A percentile compares a stretch with the other conserved stretches of the same genome.
Conservation (phyloP, 2,888 invertebrate genomes). For the Drosophila vallismaia region DNA sequence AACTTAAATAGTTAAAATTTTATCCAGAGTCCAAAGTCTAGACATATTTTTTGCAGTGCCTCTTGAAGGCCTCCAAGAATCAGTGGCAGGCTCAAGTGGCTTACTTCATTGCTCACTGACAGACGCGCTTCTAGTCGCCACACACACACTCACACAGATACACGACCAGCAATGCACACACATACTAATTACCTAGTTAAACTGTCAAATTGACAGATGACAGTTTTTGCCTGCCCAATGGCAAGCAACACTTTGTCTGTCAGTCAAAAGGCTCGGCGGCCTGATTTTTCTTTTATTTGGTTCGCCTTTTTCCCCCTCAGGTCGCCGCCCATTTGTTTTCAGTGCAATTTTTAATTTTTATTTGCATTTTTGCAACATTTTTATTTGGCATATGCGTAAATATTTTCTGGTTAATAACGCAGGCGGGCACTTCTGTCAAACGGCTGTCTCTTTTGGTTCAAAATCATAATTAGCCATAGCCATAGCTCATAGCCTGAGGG, state of each 20-base stretch:
- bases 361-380: constrained; percentile 66
- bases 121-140: constrained; percentile 48
- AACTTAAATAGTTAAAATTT: too few species aligned
- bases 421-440: constrained; percentile 66
- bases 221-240: constrained; percentile 71
- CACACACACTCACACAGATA: constrained; percentile 29
- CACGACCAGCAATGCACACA: constrained; percentile 51
- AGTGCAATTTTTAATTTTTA: constrained; percentile 6
- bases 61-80: constrained; percentile 29
- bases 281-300: constrained; percentile 42
- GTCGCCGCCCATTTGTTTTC: constrained; percentile 14
- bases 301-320: neutral
- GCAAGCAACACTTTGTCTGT: constrained; percentile 67
- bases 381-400: constrained; percentile 70
- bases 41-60: constrained; percentile 4
- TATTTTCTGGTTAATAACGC: constrained; percentile 32
- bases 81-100: constrained; percentile 69
- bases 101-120: constrained; percentile 72
- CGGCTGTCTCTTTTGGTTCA: constrained; percentile 57
- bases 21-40: too few species aligned
- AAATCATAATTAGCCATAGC: constrained; percentile 73
- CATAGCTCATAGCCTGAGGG: constrained; percentile 15
- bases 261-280: constrained; percentile 53
- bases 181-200: constrained; percentile 81
- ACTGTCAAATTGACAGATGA: constrained; percentile 82